A percentile compares a stretch with the other conserved stretches of the same genome.
These are phyloP conservation scores for Pelosia muscerda DNA, from an alignment of 2,888 invertebrate genomes.

Conservation along the genomic window DNA sequence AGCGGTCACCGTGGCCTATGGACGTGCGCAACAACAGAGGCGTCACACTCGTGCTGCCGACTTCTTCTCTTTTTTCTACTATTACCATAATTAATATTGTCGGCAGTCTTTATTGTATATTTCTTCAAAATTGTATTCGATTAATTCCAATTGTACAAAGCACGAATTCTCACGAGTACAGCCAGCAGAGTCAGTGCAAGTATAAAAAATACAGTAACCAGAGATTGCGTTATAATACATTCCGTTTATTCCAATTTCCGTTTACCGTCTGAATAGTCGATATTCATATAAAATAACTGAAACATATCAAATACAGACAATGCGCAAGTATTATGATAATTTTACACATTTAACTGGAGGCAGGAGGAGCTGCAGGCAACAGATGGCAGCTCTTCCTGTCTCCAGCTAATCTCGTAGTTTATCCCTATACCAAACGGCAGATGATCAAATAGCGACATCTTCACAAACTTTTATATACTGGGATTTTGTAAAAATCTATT, in stretches of 20 bases:
- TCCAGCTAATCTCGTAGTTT: too few relatives aligned
- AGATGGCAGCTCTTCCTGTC: too few relatives aligned
- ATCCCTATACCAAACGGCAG: not conserved
- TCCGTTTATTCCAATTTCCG: too few relatives aligned
- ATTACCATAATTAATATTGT: too few relatives aligned
- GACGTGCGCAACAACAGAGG: too few relatives aligned
- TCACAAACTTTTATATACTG: not conserved
- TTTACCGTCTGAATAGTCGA: slow-evolving; percentile 40
- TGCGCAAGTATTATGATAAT: not conserved
- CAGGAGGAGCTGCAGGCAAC: too few relatives aligned
- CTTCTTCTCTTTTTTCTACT: too few relatives aligned
- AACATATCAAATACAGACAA: slow-evolving; percentile 35
- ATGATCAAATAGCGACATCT: not conserved
- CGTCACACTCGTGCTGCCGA: too few relatives aligned
- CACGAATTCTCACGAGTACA: not conserved
- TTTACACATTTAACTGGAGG: not conserved
- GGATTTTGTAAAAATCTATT: too few relatives aligned
- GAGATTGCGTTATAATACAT: slow-evolving; percentile 30
- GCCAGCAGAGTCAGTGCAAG: not conserved
- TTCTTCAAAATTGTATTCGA: not conserved
- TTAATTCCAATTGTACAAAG: not conserved
- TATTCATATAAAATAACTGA: slow-evolving; percentile 44
- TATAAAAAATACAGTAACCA: slow-evolving; percentile 28
- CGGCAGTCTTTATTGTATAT: too few relatives aligned
- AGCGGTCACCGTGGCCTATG: too few relatives aligned